Base-by-base conservation (phyloP, 2,113 vertebrate genomes). In the Cyphomyrus plagiostoma region DNA sequence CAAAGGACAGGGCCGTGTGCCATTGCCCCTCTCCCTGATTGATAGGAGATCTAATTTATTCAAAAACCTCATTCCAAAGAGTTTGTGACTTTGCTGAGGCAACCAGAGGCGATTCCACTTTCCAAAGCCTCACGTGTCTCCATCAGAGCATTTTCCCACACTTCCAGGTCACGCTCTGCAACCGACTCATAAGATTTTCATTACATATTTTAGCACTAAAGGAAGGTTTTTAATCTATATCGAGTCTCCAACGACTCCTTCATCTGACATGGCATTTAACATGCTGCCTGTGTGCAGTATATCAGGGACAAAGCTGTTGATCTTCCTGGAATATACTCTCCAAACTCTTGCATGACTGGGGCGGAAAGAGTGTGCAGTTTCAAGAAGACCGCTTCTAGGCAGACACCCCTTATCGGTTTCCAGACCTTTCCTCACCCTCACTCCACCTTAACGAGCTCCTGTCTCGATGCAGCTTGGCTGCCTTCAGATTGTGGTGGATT, bases 1-100 rank as follows among this genome's bases (percentile, higher is more conserved):
- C 50, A 45, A 35, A 56, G 88, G 48, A 30, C 23, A 9, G 50
- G 88, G 77, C 30, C 13, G 52, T 46, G 26, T 45, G 49, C 74
- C 30, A 58, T 56, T 84, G 49, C 74, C 88, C 74, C 82, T 83
- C 80, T 83, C 39, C 88, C 35, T 83, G 88, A 89, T 39, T 39
- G 77, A 89, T 83, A 77, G 9, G 5, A n/a, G 49, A 89, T 89
- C 56, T 30, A n/a, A 82, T 89, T 89, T 89, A 49, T 50, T 17
- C 30, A 50, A 82, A 30, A 39, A 82, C 35, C 52, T 35, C 35
- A 35, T 53, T 9, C 74, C 8, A 4, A 80, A 82, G 66, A 89
- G 50, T 58, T 21, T 35, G 45, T 83, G 17, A 82, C 86, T 46
- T 89, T 26, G 46, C 26, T 35, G 26, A 50, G 26, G 8, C 26